phyloP scores from a whole-genome alignment of 2,797 vertebrate genomes.

The Huso huso region DNA sequence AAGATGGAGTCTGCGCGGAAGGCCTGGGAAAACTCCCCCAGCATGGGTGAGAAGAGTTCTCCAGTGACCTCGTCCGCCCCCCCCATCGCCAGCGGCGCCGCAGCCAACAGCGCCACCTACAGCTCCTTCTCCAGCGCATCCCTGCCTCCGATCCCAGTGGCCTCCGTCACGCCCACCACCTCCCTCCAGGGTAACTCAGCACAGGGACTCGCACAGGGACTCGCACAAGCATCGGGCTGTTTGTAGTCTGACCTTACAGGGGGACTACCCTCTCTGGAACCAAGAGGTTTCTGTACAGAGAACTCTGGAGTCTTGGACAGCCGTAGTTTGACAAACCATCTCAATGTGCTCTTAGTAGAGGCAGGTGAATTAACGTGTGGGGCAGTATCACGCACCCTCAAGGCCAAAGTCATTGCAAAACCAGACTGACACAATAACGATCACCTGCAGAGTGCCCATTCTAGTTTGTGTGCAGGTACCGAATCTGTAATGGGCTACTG shows the following conservation, averaged over 20 bases:
- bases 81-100: conserved; percentile 67
- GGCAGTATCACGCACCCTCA: no score
- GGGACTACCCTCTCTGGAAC: no score
- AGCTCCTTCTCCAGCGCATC: conserved; percentile 91
- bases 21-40: conserved; percentile 97
- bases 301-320: not conserved
- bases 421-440: no score
- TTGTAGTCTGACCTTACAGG: no score
- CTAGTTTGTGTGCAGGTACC: no score
- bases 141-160: conserved; percentile 91
- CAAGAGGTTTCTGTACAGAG: no score
- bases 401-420: no score
- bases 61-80: conserved; percentile 84
- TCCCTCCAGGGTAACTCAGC: conserved; percentile 74
- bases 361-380: no score
- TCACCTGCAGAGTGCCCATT: no score
- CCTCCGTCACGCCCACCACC: conserved; percentile 92
- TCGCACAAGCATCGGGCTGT: not conserved
- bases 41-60: conserved; percentile 81
- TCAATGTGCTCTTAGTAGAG: not conserved
- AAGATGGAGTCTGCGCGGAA: conserved; percentile 98
- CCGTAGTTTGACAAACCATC: no score
- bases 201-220: no score
- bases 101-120: conserved; percentile 68
- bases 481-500: no score